Percentiles rank a stretch among this genome's conserved stretches.
Evolutionary conservation across 2,888 invertebrate genomes (phyloP).

Genomic region (Bombylius major): DNA sequence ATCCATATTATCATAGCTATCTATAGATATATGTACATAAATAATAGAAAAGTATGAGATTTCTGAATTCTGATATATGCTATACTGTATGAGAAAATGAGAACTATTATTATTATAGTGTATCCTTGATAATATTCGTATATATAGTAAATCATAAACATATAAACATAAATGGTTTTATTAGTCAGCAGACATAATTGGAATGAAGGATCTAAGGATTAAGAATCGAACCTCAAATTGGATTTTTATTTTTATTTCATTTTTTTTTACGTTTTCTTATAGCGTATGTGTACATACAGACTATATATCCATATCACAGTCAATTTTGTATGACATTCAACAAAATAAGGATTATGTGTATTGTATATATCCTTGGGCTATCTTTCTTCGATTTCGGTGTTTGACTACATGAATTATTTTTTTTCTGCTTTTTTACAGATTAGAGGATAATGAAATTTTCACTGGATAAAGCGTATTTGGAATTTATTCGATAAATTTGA

Average conservation of each 20-base stretch:
- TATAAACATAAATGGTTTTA: background rate
- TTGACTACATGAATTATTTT: background rate
- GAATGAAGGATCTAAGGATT: slow-evolving; percentile 2
- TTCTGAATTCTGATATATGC: no score
- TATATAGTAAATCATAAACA: background rate
- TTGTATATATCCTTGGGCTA: background rate
- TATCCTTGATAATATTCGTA: background rate
- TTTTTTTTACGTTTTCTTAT: no score
- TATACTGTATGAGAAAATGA: background rate
- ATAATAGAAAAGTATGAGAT: no score
- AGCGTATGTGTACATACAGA: background rate
- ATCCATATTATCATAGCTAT: background rate
- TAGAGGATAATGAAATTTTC: background rate
- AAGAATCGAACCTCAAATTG: slow-evolving; percentile 8
- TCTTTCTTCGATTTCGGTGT: background rate
- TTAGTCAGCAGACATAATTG: background rate
- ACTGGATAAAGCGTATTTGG: no score
- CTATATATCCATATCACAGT: background rate
- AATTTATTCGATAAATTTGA: no score
- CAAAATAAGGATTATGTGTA: background rate
- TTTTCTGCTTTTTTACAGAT: background rate
- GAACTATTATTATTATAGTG: background rate
- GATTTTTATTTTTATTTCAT: background rate
- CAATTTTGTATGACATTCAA: background rate
- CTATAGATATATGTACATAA: no score